Evolutionary conservation across 2,797 vertebrate genomes (phyloP), one percentile per base, ranked within the genome.

Genomic region (Fratercula arctica): DNA sequence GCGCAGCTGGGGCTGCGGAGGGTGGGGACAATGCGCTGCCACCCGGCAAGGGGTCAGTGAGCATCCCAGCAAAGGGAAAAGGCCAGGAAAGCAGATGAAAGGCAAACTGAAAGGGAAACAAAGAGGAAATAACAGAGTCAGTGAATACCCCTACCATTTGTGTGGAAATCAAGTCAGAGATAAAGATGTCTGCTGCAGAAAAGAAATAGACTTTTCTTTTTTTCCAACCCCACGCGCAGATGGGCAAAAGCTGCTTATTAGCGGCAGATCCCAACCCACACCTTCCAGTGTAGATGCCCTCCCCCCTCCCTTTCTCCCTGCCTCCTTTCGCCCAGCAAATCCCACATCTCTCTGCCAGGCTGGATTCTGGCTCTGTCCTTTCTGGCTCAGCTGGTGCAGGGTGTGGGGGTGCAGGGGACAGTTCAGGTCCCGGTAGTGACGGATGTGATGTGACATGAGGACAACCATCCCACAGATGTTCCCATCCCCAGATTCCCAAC

Each of bases 401-500:
- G 45, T 3, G 4, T n/a, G 1, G 25, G 15, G 31, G 8, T 35
- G 31, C 28, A 26, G 4, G 6, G 28, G 16, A 2, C 7, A 12
- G 18, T 25, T 63, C 28, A n/a, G 60, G 12, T 39, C 7, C 18
- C 0, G 1, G 39, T 59, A 43, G 29, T 4, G 28, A 72, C 0
- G 0, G 61, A n/a, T 21, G 17, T 14, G 50, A 51, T 63, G 48
- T 45, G 41, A 33, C 29, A 16, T 4, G 33, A 67, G 12, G n/a
- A 45, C 8, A 31, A 17, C 19, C 39, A 39, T 41, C 16, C 57
- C 35, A 33, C 14, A 33, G 48, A 16, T 7, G 46, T 74, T 69
- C 70, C 53, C 35, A 77, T 69, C 15, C 15, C 12, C 39, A 33
- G 41, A 59, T 72, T 80, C 45, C 48, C 46, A 53, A 20, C 16